Evolutionary conservation across 2,888 invertebrate species (phyloP).

Genomic region (Pandemis heparana): DNA sequence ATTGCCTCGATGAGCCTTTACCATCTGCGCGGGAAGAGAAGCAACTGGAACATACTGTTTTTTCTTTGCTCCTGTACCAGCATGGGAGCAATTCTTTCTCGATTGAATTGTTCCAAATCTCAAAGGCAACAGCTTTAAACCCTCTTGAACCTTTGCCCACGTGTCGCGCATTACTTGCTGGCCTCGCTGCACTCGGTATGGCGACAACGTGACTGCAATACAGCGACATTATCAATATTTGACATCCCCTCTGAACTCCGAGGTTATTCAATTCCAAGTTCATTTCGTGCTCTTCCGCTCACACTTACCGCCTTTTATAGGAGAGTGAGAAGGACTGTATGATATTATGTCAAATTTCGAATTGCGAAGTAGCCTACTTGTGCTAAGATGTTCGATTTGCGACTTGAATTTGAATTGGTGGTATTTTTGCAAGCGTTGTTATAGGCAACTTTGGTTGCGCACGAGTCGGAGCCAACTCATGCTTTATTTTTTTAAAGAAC

Average conservation of each 20-base stretch:
- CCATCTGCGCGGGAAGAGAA: too few relatives aligned
- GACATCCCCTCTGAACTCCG: neutral
- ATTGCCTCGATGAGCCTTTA: too few relatives aligned
- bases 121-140: neutral
- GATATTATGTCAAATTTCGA: too few relatives aligned
- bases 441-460: neutral
- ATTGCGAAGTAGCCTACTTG: too few relatives aligned
- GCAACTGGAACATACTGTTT: too few relatives aligned
- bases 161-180: constrained; percentile 30
- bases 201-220: constrained; percentile 31
- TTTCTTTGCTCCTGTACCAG: too few relatives aligned
- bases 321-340: too few relatives aligned
- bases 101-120: neutral
- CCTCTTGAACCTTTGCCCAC: constrained; percentile 15
- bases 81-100: too few relatives aligned
- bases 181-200: constrained; percentile 36
- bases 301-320: too few relatives aligned
- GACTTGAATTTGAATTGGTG: constrained; percentile 8
- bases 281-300: too few relatives aligned
- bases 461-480: neutral
- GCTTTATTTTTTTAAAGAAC: too few relatives aligned
- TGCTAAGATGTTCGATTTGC: neutral
- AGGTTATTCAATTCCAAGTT: too few relatives aligned
- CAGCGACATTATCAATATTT: constrained; percentile 14
- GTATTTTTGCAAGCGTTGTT: neutral